Evolutionary conservation across 2,113 vertebrate species (phyloP), one percentile per base, ranked within the genome.

Genomic region (Muntiacus muntjak): DNA sequence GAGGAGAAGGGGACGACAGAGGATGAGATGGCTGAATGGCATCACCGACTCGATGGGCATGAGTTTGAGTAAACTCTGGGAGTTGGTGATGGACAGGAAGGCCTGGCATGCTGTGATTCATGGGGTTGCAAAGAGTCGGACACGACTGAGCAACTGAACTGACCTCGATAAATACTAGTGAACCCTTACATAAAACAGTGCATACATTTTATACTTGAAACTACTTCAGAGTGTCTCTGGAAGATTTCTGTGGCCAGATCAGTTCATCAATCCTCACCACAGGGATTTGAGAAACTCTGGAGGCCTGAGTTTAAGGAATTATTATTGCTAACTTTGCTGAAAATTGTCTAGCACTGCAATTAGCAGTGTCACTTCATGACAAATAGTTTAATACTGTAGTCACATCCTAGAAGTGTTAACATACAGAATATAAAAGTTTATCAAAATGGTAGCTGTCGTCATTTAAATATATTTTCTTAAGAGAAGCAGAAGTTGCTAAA

Each of bases 171-270:
- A 93, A 93, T 50, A 94, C 9, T 7, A 23, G 26, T 36, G 84
- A 97, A 40, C 40, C 81, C 26, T 1, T 74, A 14, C 33, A 71
- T 91, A 83, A 89, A 95, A 74, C 60, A 28, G 16, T 1, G 26
- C 50, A 7, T 92, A 93, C 60, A 89, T 98, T 98, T 86, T 62
- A 57, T 86, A 97, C 50, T 78, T 95, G 79, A 91, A 96, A 94
- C 79, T 25, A 54, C 71, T 95, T 97, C 14, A 21, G 52, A 95
- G 62, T 25, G 4, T 7, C 0, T 10, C 2, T 92, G 82, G 58
- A 88, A 54, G 55, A 97, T 97, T 95, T 45, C 30, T 93, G 86
- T 52, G 54, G 25, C 79, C 28, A 19, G 54, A 85, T 67, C 43
- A 45, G 92, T 93, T 97, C 55, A 67, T 95, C 55, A 85, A 1